Conservation (phyloP, 2,888 invertebrate genomes). For the Drosophila bunnanda region DNA sequence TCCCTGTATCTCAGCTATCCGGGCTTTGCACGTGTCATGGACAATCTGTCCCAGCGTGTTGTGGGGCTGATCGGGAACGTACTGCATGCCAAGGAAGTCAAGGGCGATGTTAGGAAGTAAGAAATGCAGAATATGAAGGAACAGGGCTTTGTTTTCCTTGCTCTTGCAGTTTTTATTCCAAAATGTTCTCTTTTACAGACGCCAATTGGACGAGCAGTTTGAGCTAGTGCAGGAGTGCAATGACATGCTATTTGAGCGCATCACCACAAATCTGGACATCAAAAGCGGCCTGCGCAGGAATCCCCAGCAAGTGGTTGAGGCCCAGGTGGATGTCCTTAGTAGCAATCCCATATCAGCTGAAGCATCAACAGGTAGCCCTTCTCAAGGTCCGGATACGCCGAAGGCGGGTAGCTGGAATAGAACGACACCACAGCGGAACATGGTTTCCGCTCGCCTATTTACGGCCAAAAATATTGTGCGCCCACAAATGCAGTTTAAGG, state of each 20-base stretch:
- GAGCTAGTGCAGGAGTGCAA: conserved; percentile 93
- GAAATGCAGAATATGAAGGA: neutral
- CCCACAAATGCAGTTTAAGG: conserved; percentile 94
- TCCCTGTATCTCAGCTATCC: conserved; percentile 91
- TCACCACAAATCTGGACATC: conserved; percentile 90
- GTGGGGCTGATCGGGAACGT: conserved; percentile 87
- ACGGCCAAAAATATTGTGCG: conserved; percentile 90
- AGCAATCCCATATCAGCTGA: neutral
- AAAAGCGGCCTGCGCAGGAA: conserved; percentile 86
- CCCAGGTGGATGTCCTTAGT: conserved; percentile 70
- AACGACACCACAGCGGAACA: conserved; percentile 37
- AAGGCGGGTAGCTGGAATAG: conserved; percentile 87
- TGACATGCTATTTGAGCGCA: conserved; percentile 92
- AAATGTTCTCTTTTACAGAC: conserved; percentile 61
- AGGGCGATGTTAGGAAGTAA: conserved; percentile 82
- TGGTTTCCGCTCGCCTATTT: conserved; percentile 85
- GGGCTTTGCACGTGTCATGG: conserved; percentile 89
- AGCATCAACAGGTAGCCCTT: neutral
- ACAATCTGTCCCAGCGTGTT: conserved; percentile 88
- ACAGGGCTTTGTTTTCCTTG: neutral
- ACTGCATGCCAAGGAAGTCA: conserved; percentile 86
- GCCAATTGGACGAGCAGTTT: conserved; percentile 88
- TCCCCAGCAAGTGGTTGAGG: conserved; percentile 85
- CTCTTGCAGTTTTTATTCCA: neutral
- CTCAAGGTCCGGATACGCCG: conserved; percentile 32